phyloP scores from a whole-genome alignment of 2,797 vertebrate species.

The Platyrinchus mystaceus region DNA sequence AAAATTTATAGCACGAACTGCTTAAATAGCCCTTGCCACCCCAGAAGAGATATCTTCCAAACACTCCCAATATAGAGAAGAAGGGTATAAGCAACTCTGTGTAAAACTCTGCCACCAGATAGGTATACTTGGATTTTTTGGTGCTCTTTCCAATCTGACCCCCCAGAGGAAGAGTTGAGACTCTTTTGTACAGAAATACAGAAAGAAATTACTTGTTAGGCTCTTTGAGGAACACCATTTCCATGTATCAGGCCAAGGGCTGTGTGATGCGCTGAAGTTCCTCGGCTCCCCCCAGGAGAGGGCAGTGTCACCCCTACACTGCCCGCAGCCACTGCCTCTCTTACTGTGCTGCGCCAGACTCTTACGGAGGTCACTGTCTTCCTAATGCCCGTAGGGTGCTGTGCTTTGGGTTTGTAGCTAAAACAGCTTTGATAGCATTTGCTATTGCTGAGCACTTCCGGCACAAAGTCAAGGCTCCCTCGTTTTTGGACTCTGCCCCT shows the following conservation, averaged over 20 bases:
- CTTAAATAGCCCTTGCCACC: neutral
- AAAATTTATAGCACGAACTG: neutral
- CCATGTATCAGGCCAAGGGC: rapidly evolving
- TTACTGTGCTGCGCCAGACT: rapidly evolving
- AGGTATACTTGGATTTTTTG: neutral
- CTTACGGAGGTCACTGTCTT: rapidly evolving
- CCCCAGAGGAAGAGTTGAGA: neutral
- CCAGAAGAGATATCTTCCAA: neutral
- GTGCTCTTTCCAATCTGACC: neutral
- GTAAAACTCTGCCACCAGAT: neutral
- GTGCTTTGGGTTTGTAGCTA: neutral
- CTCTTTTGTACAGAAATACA: neutral
- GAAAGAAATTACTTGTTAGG: rapidly evolving
- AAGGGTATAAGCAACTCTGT: rapidly evolving
- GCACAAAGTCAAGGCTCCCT: neutral
- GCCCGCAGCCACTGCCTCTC: rapidly evolving
- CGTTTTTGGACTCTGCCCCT: neutral
- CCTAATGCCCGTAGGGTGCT: rapidly evolving
- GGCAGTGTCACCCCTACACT: neutral
- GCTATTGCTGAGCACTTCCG: neutral
- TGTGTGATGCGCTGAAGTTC: rapidly evolving
- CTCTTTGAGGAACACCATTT: neutral
- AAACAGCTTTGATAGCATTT: rapidly evolving
- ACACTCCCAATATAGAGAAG: neutral
- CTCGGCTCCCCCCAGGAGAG: neutral